Conservation (phyloP, 2,113 vertebrate species). For the Petaurus breviceps region DNA sequence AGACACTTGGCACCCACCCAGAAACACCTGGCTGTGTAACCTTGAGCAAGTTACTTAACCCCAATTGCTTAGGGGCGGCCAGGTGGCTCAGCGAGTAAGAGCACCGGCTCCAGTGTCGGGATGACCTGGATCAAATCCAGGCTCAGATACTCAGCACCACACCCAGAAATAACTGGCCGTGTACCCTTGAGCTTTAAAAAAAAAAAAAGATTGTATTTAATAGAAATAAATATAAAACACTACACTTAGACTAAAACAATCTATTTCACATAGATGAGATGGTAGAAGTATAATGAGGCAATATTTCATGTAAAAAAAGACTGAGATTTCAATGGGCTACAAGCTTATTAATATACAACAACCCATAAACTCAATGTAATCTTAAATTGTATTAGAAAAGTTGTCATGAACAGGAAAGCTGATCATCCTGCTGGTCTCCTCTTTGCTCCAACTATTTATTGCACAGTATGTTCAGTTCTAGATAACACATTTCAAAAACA, state of each 20-base stretch:
- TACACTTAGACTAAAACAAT: not conserved
- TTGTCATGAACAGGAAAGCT: not conserved
- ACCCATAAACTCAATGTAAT: not conserved
- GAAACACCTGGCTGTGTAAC: too few relatives aligned
- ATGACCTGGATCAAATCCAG: too few relatives aligned
- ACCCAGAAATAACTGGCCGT: too few relatives aligned
- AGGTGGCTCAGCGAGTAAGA: too few relatives aligned
- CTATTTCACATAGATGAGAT: not conserved
- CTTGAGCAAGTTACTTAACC: too few relatives aligned
- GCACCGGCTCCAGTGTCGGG: too few relatives aligned
- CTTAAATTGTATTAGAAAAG: not conserved
- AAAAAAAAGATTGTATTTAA: not conserved
- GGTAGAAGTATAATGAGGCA: not conserved
- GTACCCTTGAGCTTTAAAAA: too few relatives aligned
- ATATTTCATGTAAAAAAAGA: not conserved
- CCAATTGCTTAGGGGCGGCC: too few relatives aligned
- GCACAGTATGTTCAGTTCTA: not conserved
- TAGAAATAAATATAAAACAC: not conserved
- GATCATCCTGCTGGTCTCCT: not conserved
- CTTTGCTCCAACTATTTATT: not conserved
- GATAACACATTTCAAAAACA: not conserved
- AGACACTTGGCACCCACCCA: too few relatives aligned
- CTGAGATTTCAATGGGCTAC: not conserved
- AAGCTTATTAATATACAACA: not conserved
- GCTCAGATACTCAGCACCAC: too few relatives aligned